Evolutionary conservation across 1,140 invertebrate genomes (phyloP).

Genomic region (Limonius californicus): DNA sequence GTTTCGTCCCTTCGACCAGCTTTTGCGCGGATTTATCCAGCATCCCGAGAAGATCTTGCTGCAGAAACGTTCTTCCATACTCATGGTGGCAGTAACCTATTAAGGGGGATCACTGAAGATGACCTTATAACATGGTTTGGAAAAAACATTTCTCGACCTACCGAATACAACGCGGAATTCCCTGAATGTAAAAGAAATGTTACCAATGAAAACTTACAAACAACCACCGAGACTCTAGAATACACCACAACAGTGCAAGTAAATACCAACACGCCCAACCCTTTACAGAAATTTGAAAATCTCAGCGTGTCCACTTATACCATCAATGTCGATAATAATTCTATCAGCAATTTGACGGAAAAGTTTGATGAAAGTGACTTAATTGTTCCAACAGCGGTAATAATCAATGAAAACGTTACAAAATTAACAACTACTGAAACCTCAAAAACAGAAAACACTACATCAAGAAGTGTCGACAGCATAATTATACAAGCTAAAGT

Average conservation of each 20-base stretch:
- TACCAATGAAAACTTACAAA: neutral
- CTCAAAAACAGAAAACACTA: neutral
- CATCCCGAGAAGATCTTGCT: conserved; percentile 55
- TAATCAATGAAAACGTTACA: conserved; percentile 19
- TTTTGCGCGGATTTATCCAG: conserved; percentile 58
- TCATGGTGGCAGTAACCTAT: conserved; percentile 46
- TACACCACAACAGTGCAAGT: neutral
- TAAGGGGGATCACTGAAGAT: conserved; percentile 57
- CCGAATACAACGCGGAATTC: neutral
- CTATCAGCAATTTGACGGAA: conserved; percentile 30
- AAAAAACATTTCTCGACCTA: conserved; percentile 45
- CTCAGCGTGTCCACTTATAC: conserved; percentile 35
- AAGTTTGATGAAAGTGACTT: conserved; percentile 27
- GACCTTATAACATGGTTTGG: conserved; percentile 64
- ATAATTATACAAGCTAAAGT: conserved; percentile 22
- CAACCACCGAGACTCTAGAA: conserved; percentile 20
- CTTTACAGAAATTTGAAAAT: conserved; percentile 27
- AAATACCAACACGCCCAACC: conserved; percentile 15
- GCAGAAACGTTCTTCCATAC: conserved; percentile 61
- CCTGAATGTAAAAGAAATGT: neutral
- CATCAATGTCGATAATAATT: conserved; percentile 35
- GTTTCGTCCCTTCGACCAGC: conserved; percentile 57
- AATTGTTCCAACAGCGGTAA: conserved; percentile 29
- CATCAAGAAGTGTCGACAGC: conserved; percentile 10
- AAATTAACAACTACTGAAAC: neutral